Evolutionary conservation across 2,113 vertebrate genomes (phyloP).

Genomic region (Vulpes lagopus): DNA sequence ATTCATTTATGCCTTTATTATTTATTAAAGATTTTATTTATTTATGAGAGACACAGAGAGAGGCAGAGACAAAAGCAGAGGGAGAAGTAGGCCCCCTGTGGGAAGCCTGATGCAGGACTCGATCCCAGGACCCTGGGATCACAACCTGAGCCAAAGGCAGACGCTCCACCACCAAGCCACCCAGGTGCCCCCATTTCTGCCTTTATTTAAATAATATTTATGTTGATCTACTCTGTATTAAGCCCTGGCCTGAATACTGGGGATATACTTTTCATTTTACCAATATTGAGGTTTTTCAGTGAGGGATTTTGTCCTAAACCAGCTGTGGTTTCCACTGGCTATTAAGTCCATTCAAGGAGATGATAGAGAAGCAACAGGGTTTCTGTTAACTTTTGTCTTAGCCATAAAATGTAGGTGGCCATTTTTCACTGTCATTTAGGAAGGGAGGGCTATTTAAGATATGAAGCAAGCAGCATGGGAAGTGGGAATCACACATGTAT

Average conservation of each 20-base stretch:
- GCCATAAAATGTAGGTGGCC: background rate
- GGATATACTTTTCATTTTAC: background rate
- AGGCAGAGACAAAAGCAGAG: too few species aligned
- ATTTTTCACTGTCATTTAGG: background rate
- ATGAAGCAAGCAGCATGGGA: background rate
- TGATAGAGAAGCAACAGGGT: background rate
- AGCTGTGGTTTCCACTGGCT: background rate
- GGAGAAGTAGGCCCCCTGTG: too few species aligned
- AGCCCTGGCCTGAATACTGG: too few species aligned
- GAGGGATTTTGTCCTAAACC: background rate
- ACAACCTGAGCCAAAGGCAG: too few species aligned
- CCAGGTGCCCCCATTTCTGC: background rate
- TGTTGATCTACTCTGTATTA: background rate
- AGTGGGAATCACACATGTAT: fast-evolving
- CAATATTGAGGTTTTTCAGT: background rate
- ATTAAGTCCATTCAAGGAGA: background rate
- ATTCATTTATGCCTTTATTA: background rate
- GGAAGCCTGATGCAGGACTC: too few species aligned
- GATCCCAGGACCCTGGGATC: too few species aligned
- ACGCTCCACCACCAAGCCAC: too few species aligned
- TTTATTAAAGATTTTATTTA: too few species aligned
- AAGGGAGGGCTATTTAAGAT: background rate
- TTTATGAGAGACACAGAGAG: too few species aligned
- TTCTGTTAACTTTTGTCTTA: background rate
- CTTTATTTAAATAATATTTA: background rate